Base-by-base conservation (phyloP, 1,140 invertebrate species). In the Hypsibius dujardini region DNA sequence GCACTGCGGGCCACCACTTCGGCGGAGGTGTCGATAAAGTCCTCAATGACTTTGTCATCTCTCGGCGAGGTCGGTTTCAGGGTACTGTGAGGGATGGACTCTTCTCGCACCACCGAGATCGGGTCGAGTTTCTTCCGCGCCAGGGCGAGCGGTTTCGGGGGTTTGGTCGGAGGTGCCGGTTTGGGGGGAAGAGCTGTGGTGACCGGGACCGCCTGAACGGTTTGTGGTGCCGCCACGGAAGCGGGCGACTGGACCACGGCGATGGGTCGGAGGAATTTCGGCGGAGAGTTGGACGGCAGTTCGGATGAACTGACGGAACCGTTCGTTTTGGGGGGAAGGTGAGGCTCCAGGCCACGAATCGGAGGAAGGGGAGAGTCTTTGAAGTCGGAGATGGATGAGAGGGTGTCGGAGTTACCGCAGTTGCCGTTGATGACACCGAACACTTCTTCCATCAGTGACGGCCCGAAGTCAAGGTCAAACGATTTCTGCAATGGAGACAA, bases 1-100 rank as follows among this genome's bases (percentile, higher is more conserved):
- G 79, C 76, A 1, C 89, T 91, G 76, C 86, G 86, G 69, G 85
- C 86, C 47, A 89, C 92, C 71, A 95, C 84, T 80, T 95, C 91
- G 81, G 93, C 93, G 45, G 92, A 92, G 80, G 95, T 84, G 47
- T 89, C 90, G 73, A 95, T 94, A 2, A 92, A 92, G 60, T 88
- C 88, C 75, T 96, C 91, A 46, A 97, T 82, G n/a, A 89, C 91
- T 77, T 87, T 89, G 77, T 93, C 85, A 79, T 96, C 92, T 72
- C 92, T 88, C 0, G 90, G 88, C 42, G 92, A 95, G 80, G 96
- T 94, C 14, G 88, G 90, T 79, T 95, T 95, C 69, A 97, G 88
- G 1, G 71, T 69, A 2, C 46, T 62, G 12, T 56, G 3, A 73
- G 70, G 42, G 46, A 46, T 45, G 42, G 59, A 14, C 45, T 46